Percentiles rank a stretch among this genome's conserved stretches.
These are phyloP conservation scores for Ceratina calcarata DNA, from an alignment of 1,140 invertebrate genomes.

Conservation along the genomic window DNA sequence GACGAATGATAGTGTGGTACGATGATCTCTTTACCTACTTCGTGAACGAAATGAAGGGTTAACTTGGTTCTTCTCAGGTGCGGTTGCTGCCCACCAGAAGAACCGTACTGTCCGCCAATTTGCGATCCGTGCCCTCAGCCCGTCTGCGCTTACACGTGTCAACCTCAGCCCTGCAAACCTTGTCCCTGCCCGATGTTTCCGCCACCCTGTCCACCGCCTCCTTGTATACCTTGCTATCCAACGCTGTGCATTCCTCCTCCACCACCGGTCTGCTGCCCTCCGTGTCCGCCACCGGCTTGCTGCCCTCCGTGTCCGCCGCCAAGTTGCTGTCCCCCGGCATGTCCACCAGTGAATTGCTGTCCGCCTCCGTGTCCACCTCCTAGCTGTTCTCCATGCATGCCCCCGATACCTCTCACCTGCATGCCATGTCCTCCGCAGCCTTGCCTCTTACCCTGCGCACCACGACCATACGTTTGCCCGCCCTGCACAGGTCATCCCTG, in stretches of 20 bases:
- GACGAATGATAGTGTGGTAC: conserved; percentile 13
- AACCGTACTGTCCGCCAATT: conserved; percentile 25
- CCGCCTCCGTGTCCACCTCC: no score
- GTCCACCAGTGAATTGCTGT: no score
- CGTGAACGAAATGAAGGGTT: not conserved
- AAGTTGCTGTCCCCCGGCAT: no score
- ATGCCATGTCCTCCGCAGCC: conserved; percentile 16
- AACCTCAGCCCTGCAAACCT: no score
- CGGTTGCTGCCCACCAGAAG: conserved; percentile 28
- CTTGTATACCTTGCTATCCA: no score
- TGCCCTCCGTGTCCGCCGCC: no score
- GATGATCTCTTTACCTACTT: not conserved
- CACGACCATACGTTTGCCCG: conserved; percentile 45
- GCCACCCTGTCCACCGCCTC: no score
- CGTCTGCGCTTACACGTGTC: not conserved
- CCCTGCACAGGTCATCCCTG: conserved; percentile 41
- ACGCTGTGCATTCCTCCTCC: no score
- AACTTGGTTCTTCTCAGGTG: conserved; percentile 9
- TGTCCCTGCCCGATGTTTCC: no score
- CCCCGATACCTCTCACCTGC: conserved; percentile 10
- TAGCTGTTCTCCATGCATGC: not conserved
- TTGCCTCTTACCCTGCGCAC: conserved; percentile 15
- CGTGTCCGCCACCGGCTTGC: no score
- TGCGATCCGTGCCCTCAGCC: not conserved
- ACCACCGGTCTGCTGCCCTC: no score